Percentiles rank a stretch among this genome's conserved stretches.
These are phyloP conservation scores for Phenacoccus solenopsis DNA, from an alignment of 1,140 invertebrate species.

Conservation along the genomic window DNA sequence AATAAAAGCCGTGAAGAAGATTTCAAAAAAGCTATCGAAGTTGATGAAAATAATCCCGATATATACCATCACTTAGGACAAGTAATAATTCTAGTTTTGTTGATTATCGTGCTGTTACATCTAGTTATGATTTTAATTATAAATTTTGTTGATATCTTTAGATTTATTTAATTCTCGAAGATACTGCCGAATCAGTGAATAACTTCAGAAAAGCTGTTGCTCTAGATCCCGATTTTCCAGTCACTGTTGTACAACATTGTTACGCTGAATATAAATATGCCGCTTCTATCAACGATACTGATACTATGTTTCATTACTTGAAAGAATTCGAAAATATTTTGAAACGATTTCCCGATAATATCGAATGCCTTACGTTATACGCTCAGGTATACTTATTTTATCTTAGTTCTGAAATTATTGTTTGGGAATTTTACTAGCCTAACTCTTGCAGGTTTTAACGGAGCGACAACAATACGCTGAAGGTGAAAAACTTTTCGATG, in stretches of 20 bases:
- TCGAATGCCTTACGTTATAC: slow-evolving; percentile 4
- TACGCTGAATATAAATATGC: slow-evolving; percentile 7
- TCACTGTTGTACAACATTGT: not conserved
- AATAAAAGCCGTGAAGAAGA: slow-evolving; percentile 57
- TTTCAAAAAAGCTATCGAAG: slow-evolving; percentile 57
- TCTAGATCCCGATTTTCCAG: not conserved
- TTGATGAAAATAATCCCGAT: slow-evolving; percentile 69
- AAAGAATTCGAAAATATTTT: slow-evolving; percentile 9
- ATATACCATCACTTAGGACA: slow-evolving; percentile 68
- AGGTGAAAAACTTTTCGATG: slow-evolving; percentile 1
- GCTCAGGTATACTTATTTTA: not conserved
- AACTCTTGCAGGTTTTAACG: not conserved
- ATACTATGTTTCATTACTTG: not conserved
- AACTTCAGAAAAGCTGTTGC: slow-evolving; percentile 6
- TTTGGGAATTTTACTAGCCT: not conserved
- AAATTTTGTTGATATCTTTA: not conserved
- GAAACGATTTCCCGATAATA: not conserved
- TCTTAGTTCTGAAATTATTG: not conserved
- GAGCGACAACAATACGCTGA: not conserved
- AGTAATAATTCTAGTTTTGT: slow-evolving; percentile 34
- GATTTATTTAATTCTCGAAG: slow-evolving; percentile 4
- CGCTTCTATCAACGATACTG: not conserved
- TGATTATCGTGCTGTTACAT: no score
- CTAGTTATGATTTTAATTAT: not conserved
- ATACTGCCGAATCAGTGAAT: not conserved